Evolutionary conservation across 1,140 invertebrate species (phyloP).

Genomic region (Ostrea denselamellosa): DNA sequence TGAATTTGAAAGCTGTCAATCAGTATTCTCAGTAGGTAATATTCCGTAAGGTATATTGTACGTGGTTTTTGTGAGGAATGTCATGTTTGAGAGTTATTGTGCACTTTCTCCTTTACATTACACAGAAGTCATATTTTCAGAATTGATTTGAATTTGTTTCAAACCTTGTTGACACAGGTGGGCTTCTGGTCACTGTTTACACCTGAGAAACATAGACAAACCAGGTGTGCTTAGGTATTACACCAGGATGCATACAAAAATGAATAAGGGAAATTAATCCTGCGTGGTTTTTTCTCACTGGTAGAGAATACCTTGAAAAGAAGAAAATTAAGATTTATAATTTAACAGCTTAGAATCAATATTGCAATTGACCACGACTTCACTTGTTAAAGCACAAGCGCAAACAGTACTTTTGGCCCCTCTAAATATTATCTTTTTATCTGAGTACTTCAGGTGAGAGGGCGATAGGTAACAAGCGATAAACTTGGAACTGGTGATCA

Average conservation of each 20-base stretch:
- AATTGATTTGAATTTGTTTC: not conserved
- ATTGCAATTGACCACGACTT: slow-evolving; percentile 33
- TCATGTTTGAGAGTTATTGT: not conserved
- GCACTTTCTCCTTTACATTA: not conserved
- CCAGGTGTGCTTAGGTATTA: slow-evolving; percentile 7
- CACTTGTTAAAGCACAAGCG: slow-evolving; percentile 23
- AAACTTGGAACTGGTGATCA: not conserved
- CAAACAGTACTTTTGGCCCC: slow-evolving; percentile 19
- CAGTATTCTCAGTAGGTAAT: not conserved
- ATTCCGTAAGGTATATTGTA: not conserved
- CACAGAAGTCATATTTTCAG: not conserved
- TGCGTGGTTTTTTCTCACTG: not conserved
- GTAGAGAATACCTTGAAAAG: slow-evolving; percentile 10
- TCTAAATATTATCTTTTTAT: slow-evolving; percentile 45
- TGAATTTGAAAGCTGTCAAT: slow-evolving; percentile 1
- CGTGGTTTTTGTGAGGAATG: not conserved
- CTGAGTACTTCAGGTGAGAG: slow-evolving; percentile 26
- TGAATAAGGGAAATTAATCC: not conserved
- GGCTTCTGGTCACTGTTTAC: slow-evolving; percentile 26
- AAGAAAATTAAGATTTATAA: slow-evolving; percentile 43
- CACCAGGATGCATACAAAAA: slow-evolving; percentile 20
- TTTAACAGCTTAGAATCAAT: not conserved
- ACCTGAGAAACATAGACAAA: not conserved
- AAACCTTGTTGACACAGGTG: slow-evolving; percentile 26
- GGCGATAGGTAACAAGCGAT: slow-evolving; percentile 18